phyloP scores from a whole-genome alignment of 2,797 vertebrate genomes.

The Florisuga fusca region DNA sequence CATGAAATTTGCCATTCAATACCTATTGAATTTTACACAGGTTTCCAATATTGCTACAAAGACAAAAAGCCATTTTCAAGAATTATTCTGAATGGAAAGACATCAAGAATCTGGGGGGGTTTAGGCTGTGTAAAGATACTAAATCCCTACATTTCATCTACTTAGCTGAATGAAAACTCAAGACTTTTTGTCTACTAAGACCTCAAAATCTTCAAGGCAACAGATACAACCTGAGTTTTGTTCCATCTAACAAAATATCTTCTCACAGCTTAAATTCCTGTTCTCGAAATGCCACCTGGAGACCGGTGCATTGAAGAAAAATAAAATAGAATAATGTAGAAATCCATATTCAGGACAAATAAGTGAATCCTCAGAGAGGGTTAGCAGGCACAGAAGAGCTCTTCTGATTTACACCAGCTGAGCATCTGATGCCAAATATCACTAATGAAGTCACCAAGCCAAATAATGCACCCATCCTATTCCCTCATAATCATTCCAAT shows the following conservation, averaged over 20 bases:
- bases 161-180: neutral
- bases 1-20: neutral
- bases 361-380: conserved; percentile 25
- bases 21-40: neutral
- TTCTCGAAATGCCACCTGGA: neutral
- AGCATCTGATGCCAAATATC: conserved; percentile 40
- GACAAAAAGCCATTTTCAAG: neutral
- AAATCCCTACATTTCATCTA: neutral
- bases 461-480: conserved; percentile 51
- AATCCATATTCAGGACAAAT: conserved; percentile 56
- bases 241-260: neutral
- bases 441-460: conserved; percentile 63
- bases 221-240: neutral
- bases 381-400: conserved; percentile 15
- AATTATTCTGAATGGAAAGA: neutral
- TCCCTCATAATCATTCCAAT: conserved; percentile 50
- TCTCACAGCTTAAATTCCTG: neutral
- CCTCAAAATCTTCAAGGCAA: neutral
- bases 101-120: accelerated
- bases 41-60: neutral
- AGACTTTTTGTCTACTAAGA: neutral
- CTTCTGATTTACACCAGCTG: conserved; percentile 23
- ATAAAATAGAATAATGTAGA: conserved; percentile 7
- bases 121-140: neutral
- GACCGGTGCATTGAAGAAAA: neutral